Evolutionary conservation across 2,888 invertebrate genomes (phyloP).

Genomic region (Abrostola triplasia): DNA sequence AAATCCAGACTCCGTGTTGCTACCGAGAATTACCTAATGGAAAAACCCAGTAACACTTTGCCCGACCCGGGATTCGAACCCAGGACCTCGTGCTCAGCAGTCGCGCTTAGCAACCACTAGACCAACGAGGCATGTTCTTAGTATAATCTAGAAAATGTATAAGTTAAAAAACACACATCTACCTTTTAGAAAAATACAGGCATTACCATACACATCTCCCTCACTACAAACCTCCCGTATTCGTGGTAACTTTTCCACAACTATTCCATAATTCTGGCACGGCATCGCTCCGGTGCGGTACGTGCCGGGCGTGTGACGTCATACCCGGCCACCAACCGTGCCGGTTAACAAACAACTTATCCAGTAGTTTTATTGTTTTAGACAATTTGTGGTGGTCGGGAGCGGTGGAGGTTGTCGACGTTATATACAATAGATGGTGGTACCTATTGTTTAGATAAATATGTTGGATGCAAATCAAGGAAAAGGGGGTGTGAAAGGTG

Average conservation of each 20-base stretch:
- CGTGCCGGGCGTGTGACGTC: slow-evolving; percentile 21
- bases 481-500: too few relatives aligned
- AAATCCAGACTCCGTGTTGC: too few relatives aligned
- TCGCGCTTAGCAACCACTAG: too few relatives aligned
- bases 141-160: too few relatives aligned
- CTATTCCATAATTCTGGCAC: slow-evolving; percentile 39
- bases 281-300: slow-evolving; percentile 11
- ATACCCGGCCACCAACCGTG: slow-evolving; percentile 16
- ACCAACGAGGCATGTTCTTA: neutral
- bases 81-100: too few relatives aligned
- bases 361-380: slow-evolving; percentile 12
- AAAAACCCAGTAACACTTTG: too few relatives aligned
- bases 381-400: neutral
- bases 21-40: too few relatives aligned
- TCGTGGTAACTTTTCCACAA: slow-evolving; percentile 31
- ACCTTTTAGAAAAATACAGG: neutral
- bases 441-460: neutral
- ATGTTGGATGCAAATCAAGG: too few relatives aligned
- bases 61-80: too few relatives aligned
- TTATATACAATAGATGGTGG: too few relatives aligned
- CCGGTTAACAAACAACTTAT: slow-evolving; percentile 27
- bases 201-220: neutral
- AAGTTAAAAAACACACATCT: neutral
- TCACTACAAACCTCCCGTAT: neutral
- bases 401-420: too few relatives aligned